A percentile compares a stretch with the other conserved stretches of the same genome.
Conservation (phyloP, 2,888 invertebrate species). For the Hyalella azteca region DNA sequence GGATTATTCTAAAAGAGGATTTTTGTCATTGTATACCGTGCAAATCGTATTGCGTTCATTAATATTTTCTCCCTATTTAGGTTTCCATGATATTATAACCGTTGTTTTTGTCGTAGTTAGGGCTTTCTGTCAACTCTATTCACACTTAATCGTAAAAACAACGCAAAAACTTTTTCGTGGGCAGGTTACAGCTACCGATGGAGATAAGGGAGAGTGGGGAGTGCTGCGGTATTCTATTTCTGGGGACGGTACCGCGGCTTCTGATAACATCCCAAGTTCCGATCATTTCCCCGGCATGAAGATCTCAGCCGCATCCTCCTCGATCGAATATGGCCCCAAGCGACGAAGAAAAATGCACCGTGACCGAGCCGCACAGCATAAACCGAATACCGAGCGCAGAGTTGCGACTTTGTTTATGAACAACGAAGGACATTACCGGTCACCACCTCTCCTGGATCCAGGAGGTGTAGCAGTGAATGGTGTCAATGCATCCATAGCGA, state of each 20-base stretch:
- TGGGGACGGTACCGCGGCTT: conserved; percentile 38
- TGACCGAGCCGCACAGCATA: background rate
- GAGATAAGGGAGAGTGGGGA: conserved; percentile 41
- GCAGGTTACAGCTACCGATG: conserved; percentile 45
- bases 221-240: conserved; percentile 38
- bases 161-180: background rate
- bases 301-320: background rate
- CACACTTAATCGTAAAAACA: no score
- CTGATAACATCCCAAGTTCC: background rate
- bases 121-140: no score
- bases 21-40: no score
- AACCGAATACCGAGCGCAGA: background rate
- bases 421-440: background rate
- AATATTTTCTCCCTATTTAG: no score
- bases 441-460: conserved; percentile 17
- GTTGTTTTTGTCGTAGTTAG: no score
- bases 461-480: conserved; percentile 14
- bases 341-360: background rate
- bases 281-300: background rate
- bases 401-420: background rate
- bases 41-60: no score
- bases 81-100: no score
- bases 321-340: background rate
- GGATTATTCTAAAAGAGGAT: no score
- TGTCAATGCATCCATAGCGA: background rate